These are phyloP conservation scores for Fringilla coelebs DNA, from an alignment of 2,797 vertebrate species.

Conservation along the genomic window DNA sequence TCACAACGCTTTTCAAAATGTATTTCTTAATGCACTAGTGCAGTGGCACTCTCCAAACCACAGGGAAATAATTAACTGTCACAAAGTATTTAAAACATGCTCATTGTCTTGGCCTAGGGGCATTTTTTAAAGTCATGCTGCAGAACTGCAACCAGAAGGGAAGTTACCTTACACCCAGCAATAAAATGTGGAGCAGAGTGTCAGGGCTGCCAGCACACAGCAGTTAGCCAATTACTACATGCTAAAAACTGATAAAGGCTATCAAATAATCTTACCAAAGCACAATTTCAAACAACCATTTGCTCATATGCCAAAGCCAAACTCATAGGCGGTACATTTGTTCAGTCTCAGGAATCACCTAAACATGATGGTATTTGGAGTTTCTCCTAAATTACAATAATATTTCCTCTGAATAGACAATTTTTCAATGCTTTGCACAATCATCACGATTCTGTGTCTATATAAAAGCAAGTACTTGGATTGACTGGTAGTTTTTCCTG, in stretches of 20 bases:
- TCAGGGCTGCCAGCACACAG: neutral
- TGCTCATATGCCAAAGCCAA: neutral
- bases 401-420: neutral
- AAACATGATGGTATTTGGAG: neutral
- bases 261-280: neutral
- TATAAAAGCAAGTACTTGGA: neutral
- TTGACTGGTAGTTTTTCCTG: neutral
- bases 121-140: neutral
- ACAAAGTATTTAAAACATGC: neutral
- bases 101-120: neutral
- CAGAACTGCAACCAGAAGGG: neutral
- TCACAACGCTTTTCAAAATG: conserved; percentile 6
- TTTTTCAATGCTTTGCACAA: neutral
- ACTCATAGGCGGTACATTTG: neutral
- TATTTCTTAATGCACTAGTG: neutral
- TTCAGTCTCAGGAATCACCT: neutral
- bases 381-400: neutral
- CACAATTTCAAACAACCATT: neutral
- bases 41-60: neutral
- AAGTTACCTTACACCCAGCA: neutral
- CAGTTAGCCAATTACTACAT: neutral
- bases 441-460: neutral
- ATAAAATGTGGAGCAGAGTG: neutral
- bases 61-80: neutral
- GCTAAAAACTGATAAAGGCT: neutral